phyloP scores from a whole-genome alignment of 2,797 vertebrate genomes.

The Varecia variegata region DNA sequence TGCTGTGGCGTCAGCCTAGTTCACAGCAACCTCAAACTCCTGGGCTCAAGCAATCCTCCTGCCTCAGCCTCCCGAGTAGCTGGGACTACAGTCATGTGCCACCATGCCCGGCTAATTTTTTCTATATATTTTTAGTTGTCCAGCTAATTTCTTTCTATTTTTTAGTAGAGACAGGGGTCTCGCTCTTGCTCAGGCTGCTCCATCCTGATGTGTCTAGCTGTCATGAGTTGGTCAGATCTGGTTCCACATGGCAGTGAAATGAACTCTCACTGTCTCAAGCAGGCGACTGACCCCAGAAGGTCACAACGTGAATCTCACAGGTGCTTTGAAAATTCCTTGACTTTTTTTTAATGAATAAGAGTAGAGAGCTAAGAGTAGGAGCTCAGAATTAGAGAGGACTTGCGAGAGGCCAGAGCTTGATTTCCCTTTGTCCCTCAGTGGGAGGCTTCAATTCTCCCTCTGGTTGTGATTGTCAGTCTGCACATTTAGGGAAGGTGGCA shows the following conservation, averaged over 20 bases:
- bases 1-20: too few species aligned
- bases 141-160: too few species aligned
- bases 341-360: neutral
- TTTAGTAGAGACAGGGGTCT: too few species aligned
- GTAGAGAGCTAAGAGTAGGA: neutral
- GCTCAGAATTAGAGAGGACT: neutral
- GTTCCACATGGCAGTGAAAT: neutral
- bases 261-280: neutral
- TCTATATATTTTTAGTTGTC: too few species aligned
- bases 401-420: neutral
- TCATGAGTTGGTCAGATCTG: neutral
- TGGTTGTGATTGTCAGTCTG: neutral
- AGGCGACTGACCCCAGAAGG: neutral
- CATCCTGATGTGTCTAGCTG: neutral
- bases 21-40: too few species aligned
- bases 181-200: too few species aligned
- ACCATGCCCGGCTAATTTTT: too few species aligned
- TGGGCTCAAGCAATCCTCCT: too few species aligned
- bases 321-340: neutral
- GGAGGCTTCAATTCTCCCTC: neutral
- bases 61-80: too few species aligned
- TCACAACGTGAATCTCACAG: too few species aligned
- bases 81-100: too few species aligned
- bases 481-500: neutral
- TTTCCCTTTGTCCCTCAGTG: neutral